These are phyloP conservation scores for Pherbina coryleti DNA, from an alignment of 2,888 invertebrate species.

Conservation along the genomic window DNA sequence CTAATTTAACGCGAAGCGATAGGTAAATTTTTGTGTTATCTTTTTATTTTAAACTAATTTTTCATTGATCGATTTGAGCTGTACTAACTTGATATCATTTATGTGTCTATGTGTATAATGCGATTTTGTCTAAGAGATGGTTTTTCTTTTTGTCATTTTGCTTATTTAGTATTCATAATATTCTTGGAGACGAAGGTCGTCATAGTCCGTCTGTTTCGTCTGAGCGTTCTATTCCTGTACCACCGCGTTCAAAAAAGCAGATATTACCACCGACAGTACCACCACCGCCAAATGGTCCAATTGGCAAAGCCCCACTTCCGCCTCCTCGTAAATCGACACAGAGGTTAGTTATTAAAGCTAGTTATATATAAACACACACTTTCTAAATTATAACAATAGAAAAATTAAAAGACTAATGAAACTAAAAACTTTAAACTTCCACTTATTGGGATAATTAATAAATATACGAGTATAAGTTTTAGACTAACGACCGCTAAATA, in stretches of 20 bases:
- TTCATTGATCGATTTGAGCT: slow-evolving; percentile 23
- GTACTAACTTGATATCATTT: slow-evolving; percentile 13
- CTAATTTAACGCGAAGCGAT: slow-evolving; percentile 54
- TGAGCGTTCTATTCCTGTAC: slow-evolving; percentile 61
- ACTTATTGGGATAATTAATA: neutral
- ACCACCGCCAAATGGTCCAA: slow-evolving; percentile 51
- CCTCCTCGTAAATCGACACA: slow-evolving; percentile 65
- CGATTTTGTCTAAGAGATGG: slow-evolving; percentile 27
- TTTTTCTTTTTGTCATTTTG: slow-evolving; percentile 23
- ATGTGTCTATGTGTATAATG: neutral
- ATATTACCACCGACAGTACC: slow-evolving; percentile 48
- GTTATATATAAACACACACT: neutral
- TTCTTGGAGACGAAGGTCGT: slow-evolving; percentile 56
- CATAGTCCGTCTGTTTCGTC: slow-evolving; percentile 64
- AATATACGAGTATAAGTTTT: neutral
- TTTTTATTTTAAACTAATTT: slow-evolving; percentile 25
- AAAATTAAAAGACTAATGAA: neutral
- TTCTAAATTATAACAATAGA: neutral
- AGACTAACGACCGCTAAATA: neutral
- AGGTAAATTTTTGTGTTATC: slow-evolving; percentile 51
- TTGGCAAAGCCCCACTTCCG: slow-evolving; percentile 63
- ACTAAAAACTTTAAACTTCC: too few relatives aligned
- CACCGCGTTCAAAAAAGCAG: slow-evolving; percentile 62
- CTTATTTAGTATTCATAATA: slow-evolving; percentile 38
- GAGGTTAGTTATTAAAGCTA: slow-evolving; percentile 60